phyloP scores from a whole-genome alignment of 2,888 invertebrate genomes.

The Chloroclystis v-ata region DNA sequence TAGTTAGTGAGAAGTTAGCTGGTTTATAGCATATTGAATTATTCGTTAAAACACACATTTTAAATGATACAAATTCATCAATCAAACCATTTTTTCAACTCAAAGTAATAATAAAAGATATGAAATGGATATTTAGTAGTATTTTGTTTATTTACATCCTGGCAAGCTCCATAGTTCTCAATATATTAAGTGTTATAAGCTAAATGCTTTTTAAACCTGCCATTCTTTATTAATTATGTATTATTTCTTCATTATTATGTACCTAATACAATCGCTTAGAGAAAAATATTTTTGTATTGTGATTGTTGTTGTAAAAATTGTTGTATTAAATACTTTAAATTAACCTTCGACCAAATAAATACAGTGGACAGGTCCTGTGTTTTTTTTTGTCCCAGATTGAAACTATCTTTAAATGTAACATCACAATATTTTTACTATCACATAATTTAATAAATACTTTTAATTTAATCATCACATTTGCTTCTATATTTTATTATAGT shows the following conservation, averaged over 20 bases:
- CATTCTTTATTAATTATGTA: constrained; percentile 12
- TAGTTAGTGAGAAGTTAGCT: too few species aligned
- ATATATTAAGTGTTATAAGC: constrained; percentile 16
- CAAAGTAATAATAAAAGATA: too few species aligned
- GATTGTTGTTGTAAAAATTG: constrained; percentile 19
- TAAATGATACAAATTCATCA: too few species aligned
- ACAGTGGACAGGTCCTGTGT: constrained; percentile 14
- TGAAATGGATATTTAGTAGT: too few species aligned
- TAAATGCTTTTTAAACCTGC: constrained; percentile 7
- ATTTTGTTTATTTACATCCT: not conserved
- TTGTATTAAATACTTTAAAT: constrained; percentile 6
- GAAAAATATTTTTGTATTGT: constrained; percentile 17
- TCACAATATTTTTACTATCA: too few species aligned
- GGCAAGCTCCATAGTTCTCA: constrained; percentile 9
- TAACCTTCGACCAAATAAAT: constrained; percentile 22
- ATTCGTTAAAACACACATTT: too few species aligned
- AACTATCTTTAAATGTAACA: too few species aligned
- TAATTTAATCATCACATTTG: too few species aligned
- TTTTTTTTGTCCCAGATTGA: constrained; percentile 11
- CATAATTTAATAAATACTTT: too few species aligned
- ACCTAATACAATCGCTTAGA: constrained; percentile 14
- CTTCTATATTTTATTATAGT: too few species aligned
- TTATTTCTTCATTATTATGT: constrained; percentile 11
- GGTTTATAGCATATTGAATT: too few species aligned
- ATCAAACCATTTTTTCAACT: too few species aligned